Evolutionary conservation across 1,140 invertebrate species (phyloP), one percentile per base, ranked within the genome.

Genomic region (Apis laboriosa): DNA sequence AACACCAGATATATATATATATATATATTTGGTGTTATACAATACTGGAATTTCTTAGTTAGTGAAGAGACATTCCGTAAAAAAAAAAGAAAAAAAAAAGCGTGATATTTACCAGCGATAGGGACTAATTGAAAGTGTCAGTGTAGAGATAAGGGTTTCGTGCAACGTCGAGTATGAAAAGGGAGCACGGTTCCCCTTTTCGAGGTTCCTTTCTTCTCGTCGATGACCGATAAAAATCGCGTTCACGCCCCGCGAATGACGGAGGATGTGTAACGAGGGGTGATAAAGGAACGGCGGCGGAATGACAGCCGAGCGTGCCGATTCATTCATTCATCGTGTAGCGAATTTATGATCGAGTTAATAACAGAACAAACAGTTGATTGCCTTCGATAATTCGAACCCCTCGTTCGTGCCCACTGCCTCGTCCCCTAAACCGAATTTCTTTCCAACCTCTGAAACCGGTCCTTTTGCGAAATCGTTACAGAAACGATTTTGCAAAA

Each of bases 291-390:
- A 56, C 70, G 77, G 66, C 28, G 53, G 21, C 63, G 64, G 61
- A 67, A 82, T 74, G 86, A 87, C 79, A 86, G 75, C 49, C 60
- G 79, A 76, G 71, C 82, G 77, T 75, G 76, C 64, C 80, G 84
- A 80, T 77, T 84, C 72, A 78, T 63, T 80, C 71, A 80, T 66
- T 34, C 74, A 70, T 79, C 71, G 84, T 77, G 85, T 80, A 72
- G 64, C 63, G 86, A 87, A 87, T 87, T 87, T 83, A 83, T 86
- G 85, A 85, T 86, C 75, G 75, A 77, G 80, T 87, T 87, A 87
- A 87, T 87, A 86, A 87, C 85, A 63, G 86, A 71, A 71, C 76
- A 70, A 85, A 87, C 82, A 84, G 80, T 60, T 68, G 80, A 87
- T 87, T 85, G 84, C 58, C 73, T 70, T 68, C 84, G 84, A 77